Base-by-base conservation (phyloP, 2,888 invertebrate species). In the Oscheius sp. region DNA sequence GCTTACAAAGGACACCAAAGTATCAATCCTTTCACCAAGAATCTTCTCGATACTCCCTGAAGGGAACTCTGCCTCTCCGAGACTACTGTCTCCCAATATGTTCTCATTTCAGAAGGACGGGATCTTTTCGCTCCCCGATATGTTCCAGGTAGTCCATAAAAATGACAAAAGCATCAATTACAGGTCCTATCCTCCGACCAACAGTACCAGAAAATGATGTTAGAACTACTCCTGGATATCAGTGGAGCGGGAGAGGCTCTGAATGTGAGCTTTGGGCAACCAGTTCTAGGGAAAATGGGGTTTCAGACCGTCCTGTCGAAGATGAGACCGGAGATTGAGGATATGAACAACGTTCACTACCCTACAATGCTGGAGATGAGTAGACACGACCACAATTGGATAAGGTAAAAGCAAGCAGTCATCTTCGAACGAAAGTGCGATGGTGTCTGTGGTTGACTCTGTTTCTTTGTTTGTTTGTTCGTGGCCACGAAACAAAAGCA, bases 51-150 rank as follows among this genome's bases (percentile, higher is more conserved):
- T 86, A 13, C 73, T 86, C 33, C 85, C 85, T 42, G 79, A 79
- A 70, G 76, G 74, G 35, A 53, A 35, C 1, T 51, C 65, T n/a
- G 48, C 37, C 13, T 76, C 73, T 32, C 76, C 76, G 9, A 66
- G 76, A 35, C 63, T 84, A 1, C 70, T 85, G 2, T 86, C 86
- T 10, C 86, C 86, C 3, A 83, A 80, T 5, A 66, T 87, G 55
- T 53, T 87, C 0, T 83, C 83, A 0, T 87, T 87, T 58, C 87
- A 87, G 51, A 79, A 79, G 42, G 85, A 87, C 57, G 86, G 86
- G 2, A 73, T 84, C 13, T 83, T 86, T 62, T 82, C 86, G 0
- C 70, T 87, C 1, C 85, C 85, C 2, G 79, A 84, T n/a, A 51
- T 87, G 0, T 81, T 87, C 35, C 79, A 81, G 66, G 85, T 86